Base-by-base conservation (phyloP, 1,140 invertebrate species). In the Latrodectus geometricus region DNA sequence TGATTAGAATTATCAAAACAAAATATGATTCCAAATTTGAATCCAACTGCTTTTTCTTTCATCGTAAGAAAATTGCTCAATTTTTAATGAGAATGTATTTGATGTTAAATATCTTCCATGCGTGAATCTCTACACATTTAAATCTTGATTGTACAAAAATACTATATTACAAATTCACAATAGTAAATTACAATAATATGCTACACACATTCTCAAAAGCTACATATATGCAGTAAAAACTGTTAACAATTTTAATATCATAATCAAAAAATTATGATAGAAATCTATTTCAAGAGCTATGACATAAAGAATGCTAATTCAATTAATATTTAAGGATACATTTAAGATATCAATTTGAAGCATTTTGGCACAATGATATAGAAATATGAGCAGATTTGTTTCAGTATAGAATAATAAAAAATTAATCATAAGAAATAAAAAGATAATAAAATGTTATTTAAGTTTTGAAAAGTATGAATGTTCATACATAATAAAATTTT, bases 121-220 rank as follows among this genome's bases (percentile, higher is more conserved):
- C 5, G 35, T 35, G 35, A 35, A 35, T 35, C 35, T 35, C 35
- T 35, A 35, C 35, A 35, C 35, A 14, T 61, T 61, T 61, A 61
- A 61, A 61, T 61, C 54, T 61, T 11, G 54, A 61, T 61, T 14
- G 17, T 61, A 61, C 54, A 61, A 61, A 61, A 61, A 61, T 61
- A 61, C 54, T 61, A 61, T 61, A 61, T 61, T 61, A 61, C 54
- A 61, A 61, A 61, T 61, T 61, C 54, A 61, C 54, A 61, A 61
- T 11, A 61, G 11, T 61, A 61, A 61, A 61, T 61, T 61, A 61
- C 54, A 61, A 14, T 14, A 61, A 61, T 61, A 61, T 61, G 17
- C 54, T 61, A 61, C 54, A 61, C 54, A 61, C 35, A 35, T 35
- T 61, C 54, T 61, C 2, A 14, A 61, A 14, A 14, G 17, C 54